These are phyloP conservation scores for Nannospalax galili DNA, from an alignment of 2,113 vertebrate species.

Conservation along the genomic window DNA sequence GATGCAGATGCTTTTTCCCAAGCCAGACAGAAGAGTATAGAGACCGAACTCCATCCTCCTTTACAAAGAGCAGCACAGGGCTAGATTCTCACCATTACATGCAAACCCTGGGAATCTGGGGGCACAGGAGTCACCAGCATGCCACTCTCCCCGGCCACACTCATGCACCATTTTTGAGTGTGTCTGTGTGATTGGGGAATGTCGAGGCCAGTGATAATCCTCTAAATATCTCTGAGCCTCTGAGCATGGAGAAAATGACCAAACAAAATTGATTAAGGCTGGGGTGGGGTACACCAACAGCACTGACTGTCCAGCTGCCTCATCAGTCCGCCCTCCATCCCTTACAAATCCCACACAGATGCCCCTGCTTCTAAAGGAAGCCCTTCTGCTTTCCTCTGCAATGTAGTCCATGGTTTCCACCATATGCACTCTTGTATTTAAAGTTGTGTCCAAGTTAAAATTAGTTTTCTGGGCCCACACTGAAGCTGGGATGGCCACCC, in stretches of 20 bases:
- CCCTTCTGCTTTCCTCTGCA: background rate
- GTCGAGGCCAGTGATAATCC: background rate
- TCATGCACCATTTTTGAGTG: background rate
- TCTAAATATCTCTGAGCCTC: background rate
- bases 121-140: rapidly evolving
- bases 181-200: no score
- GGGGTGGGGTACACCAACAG: no score
- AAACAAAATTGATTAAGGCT: background rate
- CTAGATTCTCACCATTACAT: background rate
- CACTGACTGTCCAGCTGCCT: no score
- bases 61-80: background rate
- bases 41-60: background rate
- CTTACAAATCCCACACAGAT: background rate
- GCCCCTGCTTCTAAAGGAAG: background rate
- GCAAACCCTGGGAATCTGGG: background rate
- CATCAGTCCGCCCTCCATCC: no score
- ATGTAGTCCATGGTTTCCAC: background rate
- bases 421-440: background rate
- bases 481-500: background rate
- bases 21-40: background rate
- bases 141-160: background rate
- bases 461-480: background rate
- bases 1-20: background rate
- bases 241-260: background rate
- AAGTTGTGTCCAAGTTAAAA: background rate